phyloP scores from a whole-genome alignment of 2,888 invertebrate genomes.

The Folsomia manolachei region DNA sequence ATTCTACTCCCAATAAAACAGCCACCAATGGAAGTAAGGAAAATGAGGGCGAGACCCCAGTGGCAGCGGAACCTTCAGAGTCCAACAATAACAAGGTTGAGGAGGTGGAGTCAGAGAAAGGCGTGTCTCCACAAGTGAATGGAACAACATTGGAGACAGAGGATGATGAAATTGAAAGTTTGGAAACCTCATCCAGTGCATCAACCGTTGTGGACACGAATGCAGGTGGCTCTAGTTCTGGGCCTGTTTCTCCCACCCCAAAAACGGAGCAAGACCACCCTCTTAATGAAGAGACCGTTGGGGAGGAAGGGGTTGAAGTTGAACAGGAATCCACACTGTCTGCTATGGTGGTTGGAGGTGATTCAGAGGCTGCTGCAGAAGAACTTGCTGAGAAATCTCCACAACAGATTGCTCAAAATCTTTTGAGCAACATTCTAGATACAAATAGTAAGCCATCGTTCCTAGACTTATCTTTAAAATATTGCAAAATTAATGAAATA shows the following conservation, averaged over 20 bases:
- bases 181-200: not conserved
- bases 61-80: not conserved
- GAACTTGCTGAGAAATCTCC: slow-evolving; percentile 41
- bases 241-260: no score
- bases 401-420: slow-evolving; percentile 40
- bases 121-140: not conserved
- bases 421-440: slow-evolving; percentile 39
- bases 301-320: slow-evolving; percentile 6
- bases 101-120: not conserved
- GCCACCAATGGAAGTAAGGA: slow-evolving; percentile 18
- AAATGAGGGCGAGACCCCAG: slow-evolving; percentile 12
- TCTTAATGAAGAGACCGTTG: slow-evolving; percentile 9
- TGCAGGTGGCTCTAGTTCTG: not conserved
- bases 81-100: slow-evolving; percentile 5
- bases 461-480: no score
- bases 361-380: not conserved
- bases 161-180: not conserved
- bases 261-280: slow-evolving; percentile 6
- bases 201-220: not conserved
- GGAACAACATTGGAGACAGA: not conserved
- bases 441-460: slow-evolving; percentile 41
- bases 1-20: slow-evolving; percentile 22
- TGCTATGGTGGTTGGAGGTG: not conserved
- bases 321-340: slow-evolving; percentile 6
- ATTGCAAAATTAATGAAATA: not conserved